A percentile compares a stretch with the other conserved stretches of the same genome.
Conservation (phyloP, 2,113 vertebrate genomes). For the Donacobius atricapilla region DNA sequence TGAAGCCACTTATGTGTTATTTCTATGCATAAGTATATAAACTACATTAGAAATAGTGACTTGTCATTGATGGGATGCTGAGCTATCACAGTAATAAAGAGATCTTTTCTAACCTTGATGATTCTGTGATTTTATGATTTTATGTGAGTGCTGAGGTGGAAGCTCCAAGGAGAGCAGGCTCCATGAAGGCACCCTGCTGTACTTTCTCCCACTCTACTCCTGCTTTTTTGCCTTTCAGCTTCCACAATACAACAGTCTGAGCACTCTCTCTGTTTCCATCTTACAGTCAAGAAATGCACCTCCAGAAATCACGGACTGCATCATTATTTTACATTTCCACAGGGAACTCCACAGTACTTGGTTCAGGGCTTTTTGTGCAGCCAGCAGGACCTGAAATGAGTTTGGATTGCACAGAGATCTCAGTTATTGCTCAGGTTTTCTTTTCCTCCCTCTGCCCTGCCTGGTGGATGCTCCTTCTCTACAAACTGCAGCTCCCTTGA, state of each 20-base stretch:
- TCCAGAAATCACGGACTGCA: not conserved
- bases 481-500: not conserved
- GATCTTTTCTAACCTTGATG: no score
- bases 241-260: not conserved
- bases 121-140: not conserved
- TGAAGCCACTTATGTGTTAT: not conserved
- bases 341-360: not conserved
- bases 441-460: not conserved
- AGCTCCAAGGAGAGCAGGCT: not conserved
- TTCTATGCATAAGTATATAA: not conserved
- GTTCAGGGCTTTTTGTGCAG: not conserved
- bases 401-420: not conserved
- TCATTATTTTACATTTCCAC: not conserved
- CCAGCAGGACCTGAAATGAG: not conserved
- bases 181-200: rapidly evolving
- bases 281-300: not conserved
- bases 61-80: not conserved
- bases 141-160: not conserved
- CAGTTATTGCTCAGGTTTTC: not conserved
- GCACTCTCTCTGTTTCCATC: not conserved
- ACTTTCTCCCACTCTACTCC: not conserved
- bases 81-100: not conserved
- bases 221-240: not conserved
- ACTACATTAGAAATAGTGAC: not conserved
- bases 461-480: not conserved